Conservation (phyloP, 2,888 invertebrate species). For the Patella caerulea region DNA sequence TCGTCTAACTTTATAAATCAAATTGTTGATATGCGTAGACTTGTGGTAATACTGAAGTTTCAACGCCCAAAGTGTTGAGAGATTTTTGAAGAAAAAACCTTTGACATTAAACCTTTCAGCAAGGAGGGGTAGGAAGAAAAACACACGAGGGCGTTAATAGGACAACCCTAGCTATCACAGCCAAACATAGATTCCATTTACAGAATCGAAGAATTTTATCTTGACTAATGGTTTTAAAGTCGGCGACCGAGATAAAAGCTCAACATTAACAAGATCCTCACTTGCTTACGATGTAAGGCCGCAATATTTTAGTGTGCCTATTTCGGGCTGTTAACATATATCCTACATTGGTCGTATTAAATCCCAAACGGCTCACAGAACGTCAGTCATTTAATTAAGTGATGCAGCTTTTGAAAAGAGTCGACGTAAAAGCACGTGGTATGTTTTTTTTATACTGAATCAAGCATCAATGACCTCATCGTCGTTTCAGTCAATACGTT, state of each 20-base stretch:
- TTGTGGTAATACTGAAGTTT: too few species aligned
- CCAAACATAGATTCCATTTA: conserved; percentile 6
- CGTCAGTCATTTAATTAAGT: conserved; percentile 7
- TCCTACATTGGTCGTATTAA: not conserved
- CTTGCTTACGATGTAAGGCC: not conserved
- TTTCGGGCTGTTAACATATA: conserved; percentile 1
- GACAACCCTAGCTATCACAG: not conserved
- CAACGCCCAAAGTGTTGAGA: too few species aligned
- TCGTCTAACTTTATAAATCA: too few species aligned
- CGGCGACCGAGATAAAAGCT: not conserved
- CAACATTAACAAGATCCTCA: not conserved
- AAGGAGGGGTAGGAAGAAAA: not conserved
- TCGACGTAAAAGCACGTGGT: too few species aligned
- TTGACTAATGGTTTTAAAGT: not conserved
- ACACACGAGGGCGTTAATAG: not conserved
- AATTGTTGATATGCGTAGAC: too few species aligned
- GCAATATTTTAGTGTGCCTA: conserved; percentile 8
- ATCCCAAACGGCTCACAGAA: not conserved
- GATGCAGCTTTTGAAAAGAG: not conserved
- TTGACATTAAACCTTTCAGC: conserved; percentile 1
- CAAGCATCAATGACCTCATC: not conserved
- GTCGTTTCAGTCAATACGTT: not conserved
- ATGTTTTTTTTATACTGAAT: too few species aligned
- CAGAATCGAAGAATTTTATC: not conserved
- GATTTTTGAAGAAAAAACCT: not conserved